phyloP scores from a whole-genome alignment of 2,888 invertebrate genomes.

The Zootermopsis nevadensis region DNA sequence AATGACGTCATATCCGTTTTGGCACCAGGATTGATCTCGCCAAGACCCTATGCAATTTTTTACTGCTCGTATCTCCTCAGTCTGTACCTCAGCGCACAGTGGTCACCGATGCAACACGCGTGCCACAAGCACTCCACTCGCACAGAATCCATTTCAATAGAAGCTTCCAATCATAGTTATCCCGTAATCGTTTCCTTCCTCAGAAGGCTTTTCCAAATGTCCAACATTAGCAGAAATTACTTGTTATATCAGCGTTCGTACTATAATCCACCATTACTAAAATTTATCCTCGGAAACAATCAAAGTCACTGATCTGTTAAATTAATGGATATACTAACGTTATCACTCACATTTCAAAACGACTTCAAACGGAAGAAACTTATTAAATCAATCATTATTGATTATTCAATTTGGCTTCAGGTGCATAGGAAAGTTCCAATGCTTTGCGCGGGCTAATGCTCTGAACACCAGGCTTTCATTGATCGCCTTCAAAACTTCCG shows the following conservation, averaged over 20 bases:
- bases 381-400: conserved; percentile 7
- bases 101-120: neutral
- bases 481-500: neutral
- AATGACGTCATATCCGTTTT: conserved; percentile 52
- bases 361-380: neutral
- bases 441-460: neutral
- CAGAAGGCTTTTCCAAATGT: no score
- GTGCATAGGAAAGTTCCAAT: neutral
- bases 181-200: no score
- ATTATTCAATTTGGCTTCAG: neutral
- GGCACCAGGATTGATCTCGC: conserved; percentile 40
- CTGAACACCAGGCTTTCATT: neutral
- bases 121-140: no score
- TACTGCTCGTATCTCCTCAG: neutral
- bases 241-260: no score
- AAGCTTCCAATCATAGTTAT: neutral
- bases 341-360: no score
- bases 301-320: no score
- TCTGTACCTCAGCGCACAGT: no score
- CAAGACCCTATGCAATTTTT: neutral
- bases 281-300: no score
- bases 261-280: no score
- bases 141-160: neutral
- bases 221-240: no score
- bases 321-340: no score